These are phyloP conservation scores for Leucopsar rothschildi DNA, from an alignment of 2,113 vertebrate species.

Conservation along the genomic window DNA sequence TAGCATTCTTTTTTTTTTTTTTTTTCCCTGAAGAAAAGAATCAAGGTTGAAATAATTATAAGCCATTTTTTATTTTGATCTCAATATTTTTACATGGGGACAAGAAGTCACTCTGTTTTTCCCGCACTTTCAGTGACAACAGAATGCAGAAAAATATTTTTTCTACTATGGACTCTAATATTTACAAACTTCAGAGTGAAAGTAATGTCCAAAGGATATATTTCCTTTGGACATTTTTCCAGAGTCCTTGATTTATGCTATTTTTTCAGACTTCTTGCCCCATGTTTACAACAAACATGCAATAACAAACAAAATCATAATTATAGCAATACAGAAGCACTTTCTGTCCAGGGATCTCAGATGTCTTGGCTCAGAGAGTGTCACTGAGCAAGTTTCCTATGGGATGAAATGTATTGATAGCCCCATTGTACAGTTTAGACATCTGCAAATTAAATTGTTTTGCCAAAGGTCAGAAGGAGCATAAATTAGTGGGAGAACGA, in stretches of 20 bases:
- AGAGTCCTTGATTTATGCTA: background rate
- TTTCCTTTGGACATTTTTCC: background rate
- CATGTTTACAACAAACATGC: background rate
- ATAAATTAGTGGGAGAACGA: background rate
- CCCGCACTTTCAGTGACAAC: background rate
- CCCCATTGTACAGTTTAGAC: background rate
- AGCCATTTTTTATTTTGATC: background rate
- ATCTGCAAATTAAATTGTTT: background rate
- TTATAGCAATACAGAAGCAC: background rate
- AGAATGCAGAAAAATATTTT: background rate
- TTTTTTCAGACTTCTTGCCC: background rate
- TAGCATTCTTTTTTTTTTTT: background rate
- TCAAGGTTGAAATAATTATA: background rate
- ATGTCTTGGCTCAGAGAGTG: background rate
- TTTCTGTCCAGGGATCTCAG: background rate
- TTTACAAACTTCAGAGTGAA: background rate
- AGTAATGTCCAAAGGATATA: background rate
- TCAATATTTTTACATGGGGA: background rate
- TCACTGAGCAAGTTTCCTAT: background rate
- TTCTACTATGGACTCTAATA: background rate
- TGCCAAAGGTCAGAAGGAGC: background rate
- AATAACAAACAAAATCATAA: background rate
- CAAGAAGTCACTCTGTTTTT: background rate
- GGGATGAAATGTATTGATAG: background rate
- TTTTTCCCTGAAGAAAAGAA: background rate